Percentiles rank a stretch among this genome's conserved stretches.
Conservation (phyloP, 2,888 invertebrate species). For the Meteorus colon region DNA sequence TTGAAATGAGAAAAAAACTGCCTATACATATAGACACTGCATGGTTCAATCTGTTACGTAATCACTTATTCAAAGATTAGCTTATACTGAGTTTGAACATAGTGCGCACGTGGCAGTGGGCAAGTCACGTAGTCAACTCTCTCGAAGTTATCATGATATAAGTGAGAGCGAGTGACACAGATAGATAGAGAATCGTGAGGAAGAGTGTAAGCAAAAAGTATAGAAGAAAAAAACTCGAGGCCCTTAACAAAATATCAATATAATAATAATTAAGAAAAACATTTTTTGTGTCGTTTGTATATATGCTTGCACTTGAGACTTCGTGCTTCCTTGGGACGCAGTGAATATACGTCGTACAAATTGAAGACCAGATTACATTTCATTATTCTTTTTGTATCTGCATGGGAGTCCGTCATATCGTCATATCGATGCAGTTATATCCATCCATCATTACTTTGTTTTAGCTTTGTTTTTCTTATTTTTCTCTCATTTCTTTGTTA, state of each 20-base stretch:
- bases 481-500: neutral
- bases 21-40: neutral
- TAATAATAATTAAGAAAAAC: neutral
- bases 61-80: conserved; percentile 12
- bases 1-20: conserved; percentile 3
- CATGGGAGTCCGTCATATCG: neutral
- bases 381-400: neutral
- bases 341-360: neutral
- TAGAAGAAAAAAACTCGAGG: conserved; percentile 1
- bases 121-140: conserved; percentile 33
- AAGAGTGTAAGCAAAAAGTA: neutral
- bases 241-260: neutral
- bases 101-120: conserved; percentile 19
- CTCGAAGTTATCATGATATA: neutral
- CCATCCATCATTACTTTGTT: neutral
- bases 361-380: neutral
- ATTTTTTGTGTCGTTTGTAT: neutral
- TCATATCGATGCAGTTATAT: neutral
- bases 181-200: neutral
- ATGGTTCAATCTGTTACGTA: conserved; percentile 15
- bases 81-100: conserved; percentile 23
- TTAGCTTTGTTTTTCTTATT: neutral
- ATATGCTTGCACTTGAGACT: neutral
- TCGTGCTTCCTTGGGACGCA: neutral
- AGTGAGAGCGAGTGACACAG: conserved; percentile 1